Evolutionary conservation across 2,888 invertebrate species (phyloP).

Genomic region (Catonia carolina): DNA sequence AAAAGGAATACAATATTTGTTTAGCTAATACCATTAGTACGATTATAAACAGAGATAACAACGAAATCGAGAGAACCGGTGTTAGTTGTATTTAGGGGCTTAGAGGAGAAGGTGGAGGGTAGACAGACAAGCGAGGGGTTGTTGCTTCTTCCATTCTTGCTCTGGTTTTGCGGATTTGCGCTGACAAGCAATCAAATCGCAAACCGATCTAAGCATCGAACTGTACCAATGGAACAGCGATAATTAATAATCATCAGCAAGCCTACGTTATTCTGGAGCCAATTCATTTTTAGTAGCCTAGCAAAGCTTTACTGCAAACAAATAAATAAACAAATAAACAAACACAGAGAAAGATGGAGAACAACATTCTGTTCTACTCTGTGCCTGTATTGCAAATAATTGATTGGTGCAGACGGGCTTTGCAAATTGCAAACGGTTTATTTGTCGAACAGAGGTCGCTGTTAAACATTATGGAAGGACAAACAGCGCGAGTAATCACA

Average conservation of each 20-base stretch:
- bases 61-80: too few relatives aligned
- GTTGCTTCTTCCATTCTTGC: too few relatives aligned
- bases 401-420: conserved; percentile 25
- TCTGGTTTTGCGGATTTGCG: too few relatives aligned
- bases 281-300: conserved; percentile 24
- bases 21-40: too few relatives aligned
- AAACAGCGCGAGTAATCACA: conserved; percentile 26
- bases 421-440: conserved; percentile 26
- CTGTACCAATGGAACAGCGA: background rate
- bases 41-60: too few relatives aligned
- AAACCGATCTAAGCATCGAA: too few relatives aligned
- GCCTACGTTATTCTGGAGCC: background rate
- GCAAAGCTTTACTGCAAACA: conserved; percentile 25
- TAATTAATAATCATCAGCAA: conserved; percentile 7
- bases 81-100: too few relatives aligned
- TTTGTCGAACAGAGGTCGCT: conserved; percentile 23
- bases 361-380: background rate
- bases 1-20: too few relatives aligned
- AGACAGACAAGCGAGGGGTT: too few relatives aligned
- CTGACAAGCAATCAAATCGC: too few relatives aligned
- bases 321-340: conserved; percentile 5
- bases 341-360: background rate
- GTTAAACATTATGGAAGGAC: conserved; percentile 14
- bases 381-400: conserved; percentile 22
- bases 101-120: too few relatives aligned